Conservation (phyloP, 2,888 invertebrate genomes). For the Nymphalis polychloros region DNA sequence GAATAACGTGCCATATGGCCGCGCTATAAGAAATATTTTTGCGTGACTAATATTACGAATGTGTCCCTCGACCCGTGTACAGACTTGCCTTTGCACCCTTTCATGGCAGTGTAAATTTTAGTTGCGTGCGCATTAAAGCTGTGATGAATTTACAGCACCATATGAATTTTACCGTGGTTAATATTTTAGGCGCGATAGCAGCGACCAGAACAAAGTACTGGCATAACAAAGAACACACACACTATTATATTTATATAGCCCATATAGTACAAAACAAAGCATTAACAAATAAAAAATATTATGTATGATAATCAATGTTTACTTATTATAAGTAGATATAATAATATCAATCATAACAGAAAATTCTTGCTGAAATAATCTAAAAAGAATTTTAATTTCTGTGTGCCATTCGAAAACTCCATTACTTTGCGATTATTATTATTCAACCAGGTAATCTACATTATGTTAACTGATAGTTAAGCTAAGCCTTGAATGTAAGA, state of each 20-base stretch:
- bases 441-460: too few relatives aligned
- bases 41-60: slow-evolving; percentile 1
- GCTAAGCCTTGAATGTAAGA: too few relatives aligned
- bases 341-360: too few relatives aligned
- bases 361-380: too few relatives aligned
- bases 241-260: neutral
- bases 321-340: too few relatives aligned
- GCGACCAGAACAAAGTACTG: slow-evolving; percentile 5
- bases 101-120: slow-evolving; percentile 34
- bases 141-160: slow-evolving; percentile 28
- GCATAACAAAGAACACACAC: neutral
- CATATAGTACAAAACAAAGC: neutral
- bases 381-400: too few relatives aligned
- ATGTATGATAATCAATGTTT: neutral
- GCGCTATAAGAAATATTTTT: slow-evolving; percentile 5
- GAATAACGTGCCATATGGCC: slow-evolving; percentile 3
- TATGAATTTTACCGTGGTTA: slow-evolving; percentile 15
- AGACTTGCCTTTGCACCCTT: slow-evolving; percentile 30
- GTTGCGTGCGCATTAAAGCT: slow-evolving; percentile 32
- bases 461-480: too few relatives aligned
- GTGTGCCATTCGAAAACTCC: too few relatives aligned
- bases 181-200: slow-evolving; percentile 20
- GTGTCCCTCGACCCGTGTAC: slow-evolving; percentile 25
- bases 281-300: neutral
- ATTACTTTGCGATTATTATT: too few relatives aligned